Conservation (phyloP, 2,113 vertebrate genomes). For the Syrmaticus mikado region DNA sequence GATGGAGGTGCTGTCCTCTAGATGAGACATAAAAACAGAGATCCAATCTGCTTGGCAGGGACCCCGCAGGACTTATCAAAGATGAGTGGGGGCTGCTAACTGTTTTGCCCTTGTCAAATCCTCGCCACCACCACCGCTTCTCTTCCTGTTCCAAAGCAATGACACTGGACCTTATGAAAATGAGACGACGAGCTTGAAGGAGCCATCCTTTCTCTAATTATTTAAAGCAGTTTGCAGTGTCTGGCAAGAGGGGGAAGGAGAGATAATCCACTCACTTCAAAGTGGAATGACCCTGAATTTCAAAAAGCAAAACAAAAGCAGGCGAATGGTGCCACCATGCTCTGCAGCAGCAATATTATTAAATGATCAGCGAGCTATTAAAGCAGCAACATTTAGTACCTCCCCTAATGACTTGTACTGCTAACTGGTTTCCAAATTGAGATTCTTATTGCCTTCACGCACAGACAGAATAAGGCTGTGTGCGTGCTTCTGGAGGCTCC, state of each 20-base stretch:
- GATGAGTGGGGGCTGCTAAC: slow-evolving; percentile 68
- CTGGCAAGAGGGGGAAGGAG: slow-evolving; percentile 38
- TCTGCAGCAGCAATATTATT: slow-evolving; percentile 72
- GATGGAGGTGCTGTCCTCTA: slow-evolving; percentile 69
- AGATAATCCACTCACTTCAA: slow-evolving; percentile 58
- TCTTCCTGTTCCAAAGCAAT: slow-evolving; percentile 48
- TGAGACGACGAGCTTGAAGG: slow-evolving; percentile 58
- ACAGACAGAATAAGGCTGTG: slow-evolving; percentile 43
- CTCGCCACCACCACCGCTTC: background rate
- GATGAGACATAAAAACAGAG: slow-evolving; percentile 72
- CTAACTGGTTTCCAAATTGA: slow-evolving; percentile 74
- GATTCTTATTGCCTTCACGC: slow-evolving; percentile 66
- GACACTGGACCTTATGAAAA: slow-evolving; percentile 62
- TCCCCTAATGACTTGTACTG: slow-evolving; percentile 68
- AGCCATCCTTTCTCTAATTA: slow-evolving; percentile 65
- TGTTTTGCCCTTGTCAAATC: slow-evolving; percentile 75
- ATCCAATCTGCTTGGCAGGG: slow-evolving; percentile 70
- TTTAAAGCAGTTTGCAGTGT: slow-evolving; percentile 59
- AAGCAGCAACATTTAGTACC: slow-evolving; percentile 73
- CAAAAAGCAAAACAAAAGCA: slow-evolving; percentile 70
- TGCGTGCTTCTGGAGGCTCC: slow-evolving; percentile 31
- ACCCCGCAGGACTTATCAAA: slow-evolving; percentile 76
- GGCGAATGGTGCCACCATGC: slow-evolving; percentile 60
- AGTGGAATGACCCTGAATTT: slow-evolving; percentile 71
- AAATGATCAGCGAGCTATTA: slow-evolving; percentile 78